These are phyloP conservation scores for Martes flavigula DNA, from an alignment of 2,797 vertebrate genomes.

Conservation along the genomic window DNA sequence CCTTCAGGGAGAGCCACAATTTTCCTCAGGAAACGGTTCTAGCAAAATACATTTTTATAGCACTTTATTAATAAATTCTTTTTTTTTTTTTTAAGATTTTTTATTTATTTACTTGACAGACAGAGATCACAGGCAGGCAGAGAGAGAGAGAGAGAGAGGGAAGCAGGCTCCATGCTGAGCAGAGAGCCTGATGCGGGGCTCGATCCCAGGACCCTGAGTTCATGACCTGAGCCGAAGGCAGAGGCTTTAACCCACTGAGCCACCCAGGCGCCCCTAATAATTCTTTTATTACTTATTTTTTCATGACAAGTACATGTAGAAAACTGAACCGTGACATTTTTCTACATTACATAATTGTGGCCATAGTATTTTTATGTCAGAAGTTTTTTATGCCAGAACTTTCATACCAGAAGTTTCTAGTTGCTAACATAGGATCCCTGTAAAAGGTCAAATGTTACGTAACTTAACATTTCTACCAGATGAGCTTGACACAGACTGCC, in stretches of 20 bases:
- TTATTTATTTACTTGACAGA: no score
- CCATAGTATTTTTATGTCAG: neutral
- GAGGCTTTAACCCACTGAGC: no score
- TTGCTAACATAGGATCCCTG: neutral
- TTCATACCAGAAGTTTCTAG: neutral
- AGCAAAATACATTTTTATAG: neutral
- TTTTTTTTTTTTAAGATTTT: neutral
- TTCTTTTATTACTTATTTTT: neutral
- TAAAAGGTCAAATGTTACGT: neutral
- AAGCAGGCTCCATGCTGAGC: no score
- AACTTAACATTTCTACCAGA: neutral
- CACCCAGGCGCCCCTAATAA: neutral
- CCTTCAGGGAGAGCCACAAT: neutral
- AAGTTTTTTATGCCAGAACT: no score
- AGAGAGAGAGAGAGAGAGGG: no score
- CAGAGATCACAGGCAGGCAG: no score
- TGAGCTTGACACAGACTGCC: neutral
- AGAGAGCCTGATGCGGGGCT: no score
- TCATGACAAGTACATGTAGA: neutral
- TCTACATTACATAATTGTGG: neutral
- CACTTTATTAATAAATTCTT: neutral
- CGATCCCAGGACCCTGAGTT: no score
- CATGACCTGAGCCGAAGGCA: no score
- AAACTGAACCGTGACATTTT: neutral
- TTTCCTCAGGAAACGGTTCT: constrained; percentile 9